Base-by-base conservation (phyloP, 92 coral and sea anemone genomes). In the Paramuricea clavata region DNA sequence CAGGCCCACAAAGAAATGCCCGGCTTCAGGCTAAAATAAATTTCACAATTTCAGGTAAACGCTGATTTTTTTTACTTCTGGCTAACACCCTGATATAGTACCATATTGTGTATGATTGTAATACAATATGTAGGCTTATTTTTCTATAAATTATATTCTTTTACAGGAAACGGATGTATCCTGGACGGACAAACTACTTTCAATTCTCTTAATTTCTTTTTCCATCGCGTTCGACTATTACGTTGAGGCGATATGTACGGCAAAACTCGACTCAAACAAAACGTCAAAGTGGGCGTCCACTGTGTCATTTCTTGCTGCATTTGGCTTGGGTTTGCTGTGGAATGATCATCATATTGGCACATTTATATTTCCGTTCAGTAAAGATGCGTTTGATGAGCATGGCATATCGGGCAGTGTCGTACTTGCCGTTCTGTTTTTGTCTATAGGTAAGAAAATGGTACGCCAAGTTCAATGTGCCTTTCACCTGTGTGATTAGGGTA, bases 331-430 rank as follows among this genome's bases (percentile, higher is more conserved):
- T 12, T 15, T 92, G 57, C 81, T 97, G 28, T 97, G 99, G 99
- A 95, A 97, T 69, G 92, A 93, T 49, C 84, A 79, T 41, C 84
- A 79, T 61, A 39, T 79, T 34, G 84, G 56, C 16, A 8, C 84
- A 1, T 44, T 59, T 16, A 79, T 79, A 59, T 79, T 79, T 31
- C 84, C 84, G 32, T 79, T 79, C 57, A 79, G 97, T 70, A 91
- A 93, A 30, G 90, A 93, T 8, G 79, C 89, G 2, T 91, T 88
- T 15, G 99, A 93, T 25, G 91, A 95, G 65, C 99, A 96, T 64
- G 89, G 93, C 60, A 79, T 96, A 44, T 96, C 99, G 1, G 99
- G 95, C 4, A 98, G 99, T 41, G 89, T 98, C n/a, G 89, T 94
- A 0, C 92, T 94, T 70, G 85, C 92, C 62, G 99, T 98, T 35